Base-by-base conservation (phyloP, 2,888 invertebrate genomes). In the Phyllotreta striolata region DNA sequence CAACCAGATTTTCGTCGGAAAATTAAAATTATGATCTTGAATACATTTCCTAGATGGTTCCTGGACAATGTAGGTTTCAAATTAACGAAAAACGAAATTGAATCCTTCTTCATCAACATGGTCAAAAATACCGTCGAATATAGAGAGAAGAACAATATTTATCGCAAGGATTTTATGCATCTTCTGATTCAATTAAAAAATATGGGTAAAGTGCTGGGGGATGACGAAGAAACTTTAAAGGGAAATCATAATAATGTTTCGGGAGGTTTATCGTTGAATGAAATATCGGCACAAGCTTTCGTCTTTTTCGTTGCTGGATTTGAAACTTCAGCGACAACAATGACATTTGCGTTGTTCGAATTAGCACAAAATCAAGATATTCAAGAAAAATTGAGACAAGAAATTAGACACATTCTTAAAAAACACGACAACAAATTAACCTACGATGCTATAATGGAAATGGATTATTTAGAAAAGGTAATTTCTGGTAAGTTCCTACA, bases 91-190 rank as follows among this genome's bases (percentile, higher is more conserved):
- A 69, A 71, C 47, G 74, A 74, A 1, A 66, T 80, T 0, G 72
- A 68, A 1, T 61, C 80, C 0, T 86, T 85, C 66, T 85, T 86
- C 52, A 73, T 79, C 44, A 74, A 77, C 0, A 74, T 81, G 0
- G 82, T 85, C 0, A 79, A 12, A 46, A 12, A 46, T 12, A 46
- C 46, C 3, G 46, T 46, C 14, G 46, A 46, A 6, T 10, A 46
- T 5, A 46, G 46, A 46, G 46, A 46, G 14, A 46, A 46, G 12
- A 46, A 46, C 46, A 46, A 46, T 12, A 46, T 46, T 12, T 46
- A 9, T 12, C 9, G 46, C 10, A 46, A 46, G 56, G 87, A 86
- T 74, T 85, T 87, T 66, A 75, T 88, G 64, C 84, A 87, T 60
- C 71, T 85, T 1, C 76, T 86, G 49, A 77, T 84, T 10, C 80